phyloP scores from a whole-genome alignment of 2,888 invertebrate species.

The Nematopogon swammerdamellus region DNA sequence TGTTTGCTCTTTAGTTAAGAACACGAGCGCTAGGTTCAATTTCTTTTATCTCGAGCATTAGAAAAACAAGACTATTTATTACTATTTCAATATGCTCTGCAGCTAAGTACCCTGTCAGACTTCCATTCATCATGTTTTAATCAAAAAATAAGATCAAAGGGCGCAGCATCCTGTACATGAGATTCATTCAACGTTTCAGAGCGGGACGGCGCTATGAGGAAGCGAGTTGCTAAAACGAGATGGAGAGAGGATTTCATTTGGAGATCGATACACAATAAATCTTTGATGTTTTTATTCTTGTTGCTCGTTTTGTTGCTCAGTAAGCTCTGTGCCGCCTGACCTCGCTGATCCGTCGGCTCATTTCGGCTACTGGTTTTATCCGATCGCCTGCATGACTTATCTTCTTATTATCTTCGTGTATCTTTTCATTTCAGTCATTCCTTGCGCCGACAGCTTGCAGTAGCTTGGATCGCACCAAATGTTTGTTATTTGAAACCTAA shows the following conservation, averaged over 20 bases:
- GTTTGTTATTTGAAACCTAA: too few relatives aligned
- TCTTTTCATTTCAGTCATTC: too few relatives aligned
- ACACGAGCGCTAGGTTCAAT: too few relatives aligned
- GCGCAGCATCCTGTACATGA: conserved; percentile 18
- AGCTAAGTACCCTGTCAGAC: conserved; percentile 24
- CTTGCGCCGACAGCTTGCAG: too few relatives aligned
- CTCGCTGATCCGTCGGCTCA: background rate
- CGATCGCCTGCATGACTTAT: background rate
- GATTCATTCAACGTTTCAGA: conserved; percentile 26
- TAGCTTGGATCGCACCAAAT: too few relatives aligned
- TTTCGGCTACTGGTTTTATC: background rate
- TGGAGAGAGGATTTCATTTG: conserved; percentile 24
- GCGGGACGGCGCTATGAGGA: too few relatives aligned
- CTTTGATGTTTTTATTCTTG: conserved; percentile 20
- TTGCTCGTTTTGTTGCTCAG: conserved; percentile 20
- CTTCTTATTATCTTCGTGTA: too few relatives aligned
- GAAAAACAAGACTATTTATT: background rate
- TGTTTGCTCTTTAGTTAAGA: too few relatives aligned
- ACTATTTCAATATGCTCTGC: conserved; percentile 8
- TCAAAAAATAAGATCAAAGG: conserved; percentile 33
- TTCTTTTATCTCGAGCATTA: too few relatives aligned
- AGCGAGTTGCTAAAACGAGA: too few relatives aligned
- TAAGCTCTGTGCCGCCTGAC: background rate
- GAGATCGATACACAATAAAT: conserved; percentile 45
- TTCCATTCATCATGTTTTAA: conserved; percentile 39